Base-by-base conservation (phyloP, 1,140 invertebrate genomes). In the Gryon sp. region DNA sequence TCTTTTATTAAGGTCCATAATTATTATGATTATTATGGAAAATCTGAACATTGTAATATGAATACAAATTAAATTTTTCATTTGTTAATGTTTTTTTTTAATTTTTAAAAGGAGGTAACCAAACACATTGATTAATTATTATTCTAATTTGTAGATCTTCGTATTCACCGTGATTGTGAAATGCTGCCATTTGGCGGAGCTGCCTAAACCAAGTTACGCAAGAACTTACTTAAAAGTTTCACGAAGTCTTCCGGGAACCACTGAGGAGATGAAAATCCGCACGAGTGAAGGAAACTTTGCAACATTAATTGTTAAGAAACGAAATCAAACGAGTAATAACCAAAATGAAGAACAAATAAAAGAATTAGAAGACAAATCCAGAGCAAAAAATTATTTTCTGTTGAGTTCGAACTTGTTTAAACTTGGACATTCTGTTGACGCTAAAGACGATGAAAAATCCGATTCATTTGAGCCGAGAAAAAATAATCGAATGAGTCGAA, bases 161-260 rank as follows among this genome's bases (percentile, higher is more conserved):
- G 26, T 82, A 12, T 20, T 43, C 1, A 22, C 48, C 15, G 28
- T 40, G n/a, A 12, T 81, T 0, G 1, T 79, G 18, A 38, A 32
- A 24, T 46, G 26, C 34, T 80, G 14, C 11, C 73, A 5, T 32
- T 62, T 32, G 30, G 26, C 66, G 3, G 80, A 84, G 18, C 2
- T 88, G 1, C 87, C 85, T 0, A 90, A 87, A 15, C 90, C 90
- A 2, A 85, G 90, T 16, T 84, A 91, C 24, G 91, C 93, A 1
- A 90, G 94, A 41, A 95, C 94, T 2, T 91, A 94, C 80, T 84
- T 96, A 0, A 93, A 95, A 83, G 94, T 96, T 2, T 92, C 93
- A 0, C 90, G 94, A 73, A 94, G 93, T 83, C 86, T 95, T 1
- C 93, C 94, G 1, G 92, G 93, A 2, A 91, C 93, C 34, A 94